Evolutionary conservation across 2,797 vertebrate genomes (phyloP).

Genomic region (Phoebastria nigripes): DNA sequence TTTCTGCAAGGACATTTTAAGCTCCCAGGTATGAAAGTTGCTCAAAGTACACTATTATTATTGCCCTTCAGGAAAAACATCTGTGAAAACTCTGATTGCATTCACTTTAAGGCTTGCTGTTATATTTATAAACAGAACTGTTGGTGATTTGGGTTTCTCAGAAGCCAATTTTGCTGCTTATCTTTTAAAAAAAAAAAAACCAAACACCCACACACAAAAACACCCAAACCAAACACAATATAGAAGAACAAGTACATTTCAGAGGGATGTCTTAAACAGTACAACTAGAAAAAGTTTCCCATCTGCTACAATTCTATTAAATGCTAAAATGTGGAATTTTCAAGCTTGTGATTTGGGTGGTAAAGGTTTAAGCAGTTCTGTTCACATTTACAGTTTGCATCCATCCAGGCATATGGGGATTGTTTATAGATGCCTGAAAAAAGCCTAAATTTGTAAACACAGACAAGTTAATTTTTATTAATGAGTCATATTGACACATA

Average conservation of each 20-base stretch:
- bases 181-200: background rate
- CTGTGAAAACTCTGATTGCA: conserved; percentile 30
- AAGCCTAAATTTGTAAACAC: background rate
- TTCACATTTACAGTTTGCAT: background rate
- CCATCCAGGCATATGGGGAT: background rate
- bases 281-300: background rate
- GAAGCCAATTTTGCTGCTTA: conserved; percentile 47
- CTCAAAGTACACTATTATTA: conserved; percentile 17
- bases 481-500: background rate
- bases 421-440: conserved; percentile 8
- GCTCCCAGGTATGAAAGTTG: conserved; percentile 51
- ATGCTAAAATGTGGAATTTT: conserved; percentile 26
- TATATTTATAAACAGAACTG: conserved; percentile 24
- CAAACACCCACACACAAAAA: too few relatives aligned
- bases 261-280: background rate
- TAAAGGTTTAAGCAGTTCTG: conserved; percentile 25
- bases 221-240: background rate
- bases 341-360: conserved; percentile 6
- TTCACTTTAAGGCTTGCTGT: conserved; percentile 12
- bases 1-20: conserved; percentile 47
- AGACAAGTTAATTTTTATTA: background rate
- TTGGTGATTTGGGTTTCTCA: conserved; percentile 24
- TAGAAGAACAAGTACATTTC: conserved; percentile 22
- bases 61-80: conserved; percentile 60
- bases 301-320: conserved; percentile 37